Evolutionary conservation across 2,797 vertebrate genomes (phyloP).

Genomic region (Takifugu ocellatus): DNA sequence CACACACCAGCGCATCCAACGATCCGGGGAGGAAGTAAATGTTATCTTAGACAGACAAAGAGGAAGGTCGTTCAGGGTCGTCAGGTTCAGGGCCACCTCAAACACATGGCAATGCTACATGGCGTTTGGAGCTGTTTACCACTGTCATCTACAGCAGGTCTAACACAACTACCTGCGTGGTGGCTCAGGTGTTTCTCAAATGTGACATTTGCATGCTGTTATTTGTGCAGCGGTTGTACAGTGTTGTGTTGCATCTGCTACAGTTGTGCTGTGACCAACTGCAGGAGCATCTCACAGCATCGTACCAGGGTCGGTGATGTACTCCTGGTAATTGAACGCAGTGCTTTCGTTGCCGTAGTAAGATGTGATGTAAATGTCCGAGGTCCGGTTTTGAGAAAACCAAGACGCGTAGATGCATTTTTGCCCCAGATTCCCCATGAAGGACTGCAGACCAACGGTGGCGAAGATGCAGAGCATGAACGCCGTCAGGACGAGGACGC

Average conservation of each 20-base stretch:
- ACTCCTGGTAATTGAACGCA: constrained; percentile 64
- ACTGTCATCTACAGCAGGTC: too few species aligned
- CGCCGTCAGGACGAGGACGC: constrained; percentile 82
- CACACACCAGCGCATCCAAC: constrained; percentile 80
- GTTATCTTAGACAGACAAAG: constrained; percentile 65
- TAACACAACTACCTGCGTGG: too few species aligned
- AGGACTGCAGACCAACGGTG: constrained; percentile 82
- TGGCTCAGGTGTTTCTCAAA: too few species aligned
- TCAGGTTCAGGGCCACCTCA: too few species aligned
- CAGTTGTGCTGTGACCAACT: too few species aligned
- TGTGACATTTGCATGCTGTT: too few species aligned
- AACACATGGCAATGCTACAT: too few species aligned
- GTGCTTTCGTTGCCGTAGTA: constrained; percentile 4
- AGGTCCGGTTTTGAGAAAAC: neutral
- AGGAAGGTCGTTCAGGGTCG: neutral
- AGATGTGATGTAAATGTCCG: accelerated
- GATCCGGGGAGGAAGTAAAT: constrained; percentile 73
- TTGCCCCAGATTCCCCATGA: constrained; percentile 84
- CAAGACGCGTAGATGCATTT: constrained; percentile 80
- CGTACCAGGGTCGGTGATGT: constrained; percentile 71
- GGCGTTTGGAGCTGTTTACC: too few species aligned
- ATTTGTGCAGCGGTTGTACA: too few species aligned
- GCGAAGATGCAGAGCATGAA: constrained; percentile 84
- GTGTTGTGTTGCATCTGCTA: too few species aligned
- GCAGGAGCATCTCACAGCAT: neutral